phyloP scores from a whole-genome alignment of 2,888 invertebrate species.

The Liodrosophila aerea region DNA sequence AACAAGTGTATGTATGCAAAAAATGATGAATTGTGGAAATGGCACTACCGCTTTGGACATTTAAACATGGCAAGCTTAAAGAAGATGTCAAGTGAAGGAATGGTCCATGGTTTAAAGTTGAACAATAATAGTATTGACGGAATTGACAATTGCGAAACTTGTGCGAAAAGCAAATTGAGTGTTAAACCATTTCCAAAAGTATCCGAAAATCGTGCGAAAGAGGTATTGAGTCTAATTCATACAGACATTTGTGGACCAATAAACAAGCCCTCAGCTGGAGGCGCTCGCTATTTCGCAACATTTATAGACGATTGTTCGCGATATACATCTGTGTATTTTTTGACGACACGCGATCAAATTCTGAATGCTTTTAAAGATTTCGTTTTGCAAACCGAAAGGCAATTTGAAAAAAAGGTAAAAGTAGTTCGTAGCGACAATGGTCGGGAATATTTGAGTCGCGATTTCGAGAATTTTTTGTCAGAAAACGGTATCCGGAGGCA shows the following conservation, averaged over 20 bases:
- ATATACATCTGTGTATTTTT: slow-evolving; percentile 3
- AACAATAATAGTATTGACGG: too few species aligned
- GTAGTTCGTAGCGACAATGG: too few species aligned
- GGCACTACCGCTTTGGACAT: neutral
- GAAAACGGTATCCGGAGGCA: neutral
- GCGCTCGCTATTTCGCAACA: slow-evolving; percentile 1
- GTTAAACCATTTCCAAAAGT: neutral
- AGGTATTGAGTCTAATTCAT: slow-evolving; percentile 1
- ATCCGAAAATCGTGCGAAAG: neutral
- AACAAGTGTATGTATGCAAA: neutral
- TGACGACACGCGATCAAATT: neutral
- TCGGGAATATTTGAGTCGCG: too few species aligned
- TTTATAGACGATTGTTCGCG: slow-evolving; percentile 2
- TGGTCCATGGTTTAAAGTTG: neutral
- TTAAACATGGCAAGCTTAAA: neutral
- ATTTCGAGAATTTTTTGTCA: too few species aligned
- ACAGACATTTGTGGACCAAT: slow-evolving; percentile 12
- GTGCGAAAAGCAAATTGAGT: neutral
- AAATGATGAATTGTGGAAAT: slow-evolving; percentile 1
- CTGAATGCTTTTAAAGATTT: neutral
- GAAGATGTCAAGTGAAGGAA: neutral
- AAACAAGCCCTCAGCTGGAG: neutral
- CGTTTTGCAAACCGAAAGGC: neutral
- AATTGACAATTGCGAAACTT: neutral
- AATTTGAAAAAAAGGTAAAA: neutral